These are phyloP conservation scores for Aspidapion aeneum DNA, from an alignment of 2,888 invertebrate species.

Conservation along the genomic window DNA sequence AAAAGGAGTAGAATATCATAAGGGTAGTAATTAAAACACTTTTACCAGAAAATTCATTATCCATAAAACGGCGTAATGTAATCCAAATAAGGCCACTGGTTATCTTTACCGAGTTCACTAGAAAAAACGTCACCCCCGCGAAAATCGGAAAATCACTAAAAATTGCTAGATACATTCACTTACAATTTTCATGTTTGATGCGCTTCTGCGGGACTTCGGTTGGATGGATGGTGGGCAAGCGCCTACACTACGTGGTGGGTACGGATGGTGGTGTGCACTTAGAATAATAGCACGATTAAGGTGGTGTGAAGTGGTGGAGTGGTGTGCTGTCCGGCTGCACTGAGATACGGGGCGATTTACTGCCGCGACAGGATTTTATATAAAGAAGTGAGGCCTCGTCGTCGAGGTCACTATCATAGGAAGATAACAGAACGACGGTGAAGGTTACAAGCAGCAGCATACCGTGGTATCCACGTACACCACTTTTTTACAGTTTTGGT, in stretches of 20 bases:
- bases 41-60: neutral
- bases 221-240: neutral
- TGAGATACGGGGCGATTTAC: constrained; percentile 25
- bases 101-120: neutral
- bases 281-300: too few relatives aligned
- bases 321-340: constrained; percentile 26
- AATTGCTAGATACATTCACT: neutral
- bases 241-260: constrained; percentile 1
- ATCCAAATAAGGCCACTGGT: neutral
- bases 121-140: neutral
- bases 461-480: neutral
- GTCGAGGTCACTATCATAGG: constrained; percentile 18
- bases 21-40: too few relatives aligned
- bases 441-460: neutral
- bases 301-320: constrained; percentile 23
- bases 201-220: neutral
- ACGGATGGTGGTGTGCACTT: constrained; percentile 2
- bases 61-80: neutral
- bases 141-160: neutral
- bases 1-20: too few relatives aligned
- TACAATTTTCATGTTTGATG: constrained; percentile 1
- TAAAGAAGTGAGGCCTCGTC: constrained; percentile 26
- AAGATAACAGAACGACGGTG: constrained; percentile 3
- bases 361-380: constrained; percentile 23
- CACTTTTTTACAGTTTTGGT: neutral